phyloP scores from a whole-genome alignment of 1,140 invertebrate genomes.

The Formica selysi region DNA sequence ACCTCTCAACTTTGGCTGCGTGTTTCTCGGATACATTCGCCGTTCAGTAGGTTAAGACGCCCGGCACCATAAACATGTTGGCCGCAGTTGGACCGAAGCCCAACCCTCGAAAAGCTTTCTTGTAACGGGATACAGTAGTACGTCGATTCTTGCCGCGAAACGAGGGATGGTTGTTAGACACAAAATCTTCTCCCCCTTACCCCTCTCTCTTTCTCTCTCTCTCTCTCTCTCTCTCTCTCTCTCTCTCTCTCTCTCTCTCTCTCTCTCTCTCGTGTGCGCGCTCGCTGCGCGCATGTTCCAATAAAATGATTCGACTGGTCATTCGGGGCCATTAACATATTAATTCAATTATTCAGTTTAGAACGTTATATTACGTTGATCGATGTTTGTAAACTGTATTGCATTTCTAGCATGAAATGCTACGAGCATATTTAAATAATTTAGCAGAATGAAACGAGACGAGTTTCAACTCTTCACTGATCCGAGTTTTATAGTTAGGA shows the following conservation, averaged over 20 bases:
- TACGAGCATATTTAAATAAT: slow-evolving; percentile 56
- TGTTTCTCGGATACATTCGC: slow-evolving; percentile 59
- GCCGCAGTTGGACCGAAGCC: slow-evolving; percentile 71
- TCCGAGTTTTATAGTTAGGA: slow-evolving; percentile 23
- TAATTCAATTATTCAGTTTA: slow-evolving; percentile 65
- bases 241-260: slow-evolving; percentile 7
- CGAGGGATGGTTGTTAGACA: slow-evolving; percentile 64
- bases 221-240: slow-evolving; percentile 5
- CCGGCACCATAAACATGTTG: slow-evolving; percentile 76
- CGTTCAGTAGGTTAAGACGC: slow-evolving; percentile 75
- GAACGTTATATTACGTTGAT: slow-evolving; percentile 59
- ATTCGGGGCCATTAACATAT: slow-evolving; percentile 57
- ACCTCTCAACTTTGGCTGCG: slow-evolving; percentile 67
- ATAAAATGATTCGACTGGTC: slow-evolving; percentile 39
- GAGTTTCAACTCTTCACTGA: slow-evolving; percentile 47
- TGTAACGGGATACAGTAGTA: slow-evolving; percentile 57
- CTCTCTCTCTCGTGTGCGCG: neutral
- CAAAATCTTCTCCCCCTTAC: slow-evolving; percentile 32
- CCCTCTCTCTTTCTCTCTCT: neutral
- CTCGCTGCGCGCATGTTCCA: slow-evolving; percentile 6
- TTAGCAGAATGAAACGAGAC: slow-evolving; percentile 48
- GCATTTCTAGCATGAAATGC: slow-evolving; percentile 59
- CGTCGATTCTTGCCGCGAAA: slow-evolving; percentile 66
- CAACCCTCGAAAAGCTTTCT: slow-evolving; percentile 71
- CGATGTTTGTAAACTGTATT: slow-evolving; percentile 62